Evolutionary conservation across 1,140 invertebrate genomes (phyloP), one percentile per base, ranked within the genome.

Genomic region (Bombus huntii): DNA sequence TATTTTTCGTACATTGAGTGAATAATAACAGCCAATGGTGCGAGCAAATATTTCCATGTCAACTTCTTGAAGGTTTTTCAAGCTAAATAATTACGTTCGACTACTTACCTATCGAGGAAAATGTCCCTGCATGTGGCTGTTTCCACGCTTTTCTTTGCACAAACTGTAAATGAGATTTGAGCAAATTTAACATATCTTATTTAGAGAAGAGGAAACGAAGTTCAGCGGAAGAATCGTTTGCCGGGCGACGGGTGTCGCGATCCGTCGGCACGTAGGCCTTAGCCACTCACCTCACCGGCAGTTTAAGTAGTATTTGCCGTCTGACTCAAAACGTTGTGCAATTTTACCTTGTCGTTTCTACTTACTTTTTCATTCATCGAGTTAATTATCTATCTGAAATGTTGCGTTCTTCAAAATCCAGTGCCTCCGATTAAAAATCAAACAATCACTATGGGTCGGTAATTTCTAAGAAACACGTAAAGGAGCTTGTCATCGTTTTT

Each of bases 171-270:
- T 22, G 25, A 42, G 9, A 4, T 85, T 85, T 18, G 13, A 34
- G 22, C 0, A 34, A 73, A 34, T 68, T 57, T 0, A 8, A 70
- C 28, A 22, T n/a, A 73, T 0, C 44, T 39, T 72, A 31, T 18
- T 44, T 2, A 44, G 42, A 79, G n/a, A 47, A n/a, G 34, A 66
- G 66, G 37, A 37, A 73, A 65, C 8, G 25, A 76, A 59, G 57
- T 79, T 70, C 13, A 4, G 22, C 1, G 4, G 62, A 53, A 39
- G 65, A 59, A 78, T 65, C 25, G 62, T 81, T 82, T 31, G 74
- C 70, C 53, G 12, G 83, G 91, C 92, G 92, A 93, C 92, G 92
- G 92, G 75, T 85, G 62, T 74, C 87, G 91, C 86, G 81, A 90
- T 88, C 92, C 92, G 92, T 90, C 92, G 92, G 92, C 88, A 88